A percentile compares a stretch with the other conserved stretches of the same genome.
Conservation (phyloP, 2,797 vertebrate species). For the Tenualosa thibaudeaui region DNA sequence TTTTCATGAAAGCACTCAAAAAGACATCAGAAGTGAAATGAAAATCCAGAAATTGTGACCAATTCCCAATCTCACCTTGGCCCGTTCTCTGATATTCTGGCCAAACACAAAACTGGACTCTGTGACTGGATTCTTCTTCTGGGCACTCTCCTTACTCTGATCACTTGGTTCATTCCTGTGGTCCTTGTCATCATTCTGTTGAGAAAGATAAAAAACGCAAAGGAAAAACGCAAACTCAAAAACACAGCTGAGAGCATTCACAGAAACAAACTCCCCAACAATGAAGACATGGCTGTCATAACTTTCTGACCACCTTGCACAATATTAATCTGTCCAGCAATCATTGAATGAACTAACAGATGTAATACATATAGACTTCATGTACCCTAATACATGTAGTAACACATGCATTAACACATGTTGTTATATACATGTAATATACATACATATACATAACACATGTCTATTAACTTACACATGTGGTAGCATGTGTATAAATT, state of each 20-base stretch:
- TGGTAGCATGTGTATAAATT: no score
- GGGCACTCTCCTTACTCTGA: constrained; percentile 62
- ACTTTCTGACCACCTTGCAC: neutral
- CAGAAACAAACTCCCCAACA: neutral
- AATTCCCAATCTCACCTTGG: constrained; percentile 80
- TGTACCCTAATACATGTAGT: no score
- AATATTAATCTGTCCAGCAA: neutral
- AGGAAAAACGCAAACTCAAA: neutral
- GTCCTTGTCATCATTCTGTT: constrained; percentile 78
- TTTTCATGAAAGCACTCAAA: no score
- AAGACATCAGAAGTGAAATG: neutral
- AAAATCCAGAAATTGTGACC: neutral
- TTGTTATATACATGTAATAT: no score
- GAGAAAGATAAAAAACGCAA: neutral
- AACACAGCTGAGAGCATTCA: no score
- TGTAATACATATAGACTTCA: no score
- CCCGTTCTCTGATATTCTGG: constrained; percentile 95
- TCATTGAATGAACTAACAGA: neutral
- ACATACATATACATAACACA: no score
- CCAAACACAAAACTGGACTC: constrained; percentile 90
- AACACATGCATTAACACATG: no score
- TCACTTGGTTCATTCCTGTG: constrained; percentile 50
- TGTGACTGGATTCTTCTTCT: constrained; percentile 72
- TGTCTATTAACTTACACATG: neutral
- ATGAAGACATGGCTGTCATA: neutral